Evolutionary conservation across 2,113 vertebrate genomes (phyloP).

Genomic region (Mystacornis crossleyi): DNA sequence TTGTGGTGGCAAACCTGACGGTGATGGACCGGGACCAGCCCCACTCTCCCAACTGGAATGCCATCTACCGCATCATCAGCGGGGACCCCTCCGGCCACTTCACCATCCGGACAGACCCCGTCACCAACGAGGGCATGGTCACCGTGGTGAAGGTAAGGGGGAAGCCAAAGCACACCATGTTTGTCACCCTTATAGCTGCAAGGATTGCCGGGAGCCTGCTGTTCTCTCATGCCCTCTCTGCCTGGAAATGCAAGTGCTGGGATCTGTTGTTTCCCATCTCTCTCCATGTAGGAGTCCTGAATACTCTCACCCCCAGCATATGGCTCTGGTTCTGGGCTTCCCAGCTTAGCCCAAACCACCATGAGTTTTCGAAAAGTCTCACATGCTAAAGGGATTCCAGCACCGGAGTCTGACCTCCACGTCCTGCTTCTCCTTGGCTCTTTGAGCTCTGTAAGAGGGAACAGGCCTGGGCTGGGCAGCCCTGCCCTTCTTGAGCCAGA

Average conservation of each 20-base stretch:
- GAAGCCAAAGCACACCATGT: fast-evolving
- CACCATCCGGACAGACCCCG: conserved; percentile 87
- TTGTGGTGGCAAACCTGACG: conserved; percentile 89
- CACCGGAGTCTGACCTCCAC: fast-evolving
- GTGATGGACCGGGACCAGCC: conserved; percentile 93
- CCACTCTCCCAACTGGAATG: conserved; percentile 93
- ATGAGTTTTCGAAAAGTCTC: not conserved
- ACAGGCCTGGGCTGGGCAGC: not conserved
- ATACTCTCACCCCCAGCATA: fast-evolving
- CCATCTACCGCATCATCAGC: conserved; percentile 91
- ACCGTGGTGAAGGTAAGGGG: conserved; percentile 90
- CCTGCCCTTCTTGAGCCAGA: not conserved
- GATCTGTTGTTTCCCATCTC: not conserved
- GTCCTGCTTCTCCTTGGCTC: not conserved
- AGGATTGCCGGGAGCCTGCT: not conserved
- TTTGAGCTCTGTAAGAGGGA: not conserved
- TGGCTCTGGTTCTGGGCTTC: not conserved
- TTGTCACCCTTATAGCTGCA: not conserved
- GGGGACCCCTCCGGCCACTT: conserved; percentile 91
- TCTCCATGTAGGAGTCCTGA: not conserved
- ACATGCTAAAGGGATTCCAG: not conserved
- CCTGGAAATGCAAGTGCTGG: fast-evolving
- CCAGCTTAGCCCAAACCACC: not conserved
- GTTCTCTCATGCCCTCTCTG: not conserved
- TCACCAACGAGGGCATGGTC: conserved; percentile 93